These are phyloP conservation scores for Papilio polytes DNA, from an alignment of 1,140 invertebrate species.

Conservation along the genomic window DNA sequence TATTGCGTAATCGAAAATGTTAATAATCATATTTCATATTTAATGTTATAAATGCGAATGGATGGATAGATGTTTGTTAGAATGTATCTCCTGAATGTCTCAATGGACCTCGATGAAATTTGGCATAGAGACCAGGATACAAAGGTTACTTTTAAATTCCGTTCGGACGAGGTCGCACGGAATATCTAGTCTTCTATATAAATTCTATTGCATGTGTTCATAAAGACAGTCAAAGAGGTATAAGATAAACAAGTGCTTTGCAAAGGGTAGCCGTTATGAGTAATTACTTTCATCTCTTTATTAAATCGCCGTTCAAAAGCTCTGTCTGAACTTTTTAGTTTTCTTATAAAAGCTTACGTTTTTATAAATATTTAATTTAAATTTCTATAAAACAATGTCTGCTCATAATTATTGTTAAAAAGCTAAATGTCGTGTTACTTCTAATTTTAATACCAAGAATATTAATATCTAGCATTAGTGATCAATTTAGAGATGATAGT, in stretches of 20 bases:
- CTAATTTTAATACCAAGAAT: background rate
- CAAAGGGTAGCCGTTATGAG: slow-evolving; percentile 35
- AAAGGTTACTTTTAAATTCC: too few species aligned
- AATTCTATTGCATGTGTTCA: background rate
- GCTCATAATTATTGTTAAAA: background rate
- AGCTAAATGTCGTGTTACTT: background rate
- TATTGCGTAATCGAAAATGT: too few species aligned
- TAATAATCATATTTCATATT: too few species aligned
- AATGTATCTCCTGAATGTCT: too few species aligned
- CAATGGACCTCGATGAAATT: too few species aligned
- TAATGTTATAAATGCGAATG: too few species aligned
- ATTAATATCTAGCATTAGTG: too few species aligned
- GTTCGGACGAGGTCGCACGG: background rate
- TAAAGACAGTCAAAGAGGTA: slow-evolving; percentile 14
- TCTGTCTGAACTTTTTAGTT: background rate
- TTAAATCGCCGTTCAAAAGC: slow-evolving; percentile 9
- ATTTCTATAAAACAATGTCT: too few species aligned
- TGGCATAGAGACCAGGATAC: too few species aligned
- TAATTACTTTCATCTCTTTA: slow-evolving; percentile 42
- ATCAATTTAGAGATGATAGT: too few species aligned
- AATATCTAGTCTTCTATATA: background rate
- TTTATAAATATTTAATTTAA: background rate
- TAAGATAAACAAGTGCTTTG: slow-evolving; percentile 29
- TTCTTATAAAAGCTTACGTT: background rate
- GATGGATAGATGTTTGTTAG: too few species aligned